Base-by-base conservation (phyloP, 2,888 invertebrate species). In the Acronicta psi region DNA sequence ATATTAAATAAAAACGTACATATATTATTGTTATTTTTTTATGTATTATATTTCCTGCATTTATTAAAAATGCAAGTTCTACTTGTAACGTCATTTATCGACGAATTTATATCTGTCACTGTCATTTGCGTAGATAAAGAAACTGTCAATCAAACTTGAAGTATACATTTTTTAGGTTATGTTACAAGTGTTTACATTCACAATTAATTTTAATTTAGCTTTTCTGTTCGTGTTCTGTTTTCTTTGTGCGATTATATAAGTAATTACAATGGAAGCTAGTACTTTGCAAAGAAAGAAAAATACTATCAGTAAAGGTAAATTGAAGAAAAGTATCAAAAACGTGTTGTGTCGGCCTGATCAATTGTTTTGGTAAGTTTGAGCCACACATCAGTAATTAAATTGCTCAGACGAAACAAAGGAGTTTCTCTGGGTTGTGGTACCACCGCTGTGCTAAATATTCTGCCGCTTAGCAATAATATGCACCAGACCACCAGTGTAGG, bases 251-350 rank as follows among this genome's bases (percentile, higher is more conserved):
- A 10, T 34, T 13, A n/a, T 34, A n/a, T 6, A 38, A n/a, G 23
- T 8, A 13, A 41, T 8, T 36, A 65, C 34, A 36, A 88, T 88
- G 85, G 85, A 86, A 74, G 91, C 89, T 31, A 66, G 80, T 42
- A 88, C 85, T 29, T 76, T 90, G 53, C 83, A 78, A 69, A 88
- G 82, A 55, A 92, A 88, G 64, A 91, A 90, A 79, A 77, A 67
- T 42, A 73, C 80, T 16, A 81, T 90, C 2, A 88, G 77, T 52
- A 94, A 91, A 74, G 87, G 88, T n/a, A 92, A 93, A 81, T 65
- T 94, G 11, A 91, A 92, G 77, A 93, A 90, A 84, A 91, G 88
- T 16, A 85, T 94, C 11, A 92, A 90, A 85, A 93, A 93, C 76
- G 83, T 93, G 17, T 64, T 94, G 41, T 90, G 91, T 67, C 83